A percentile compares a stretch with the other conserved stretches of the same genome.
Evolutionary conservation across 2,888 invertebrate species (phyloP).

Genomic region (Drosophila barbarae): DNA sequence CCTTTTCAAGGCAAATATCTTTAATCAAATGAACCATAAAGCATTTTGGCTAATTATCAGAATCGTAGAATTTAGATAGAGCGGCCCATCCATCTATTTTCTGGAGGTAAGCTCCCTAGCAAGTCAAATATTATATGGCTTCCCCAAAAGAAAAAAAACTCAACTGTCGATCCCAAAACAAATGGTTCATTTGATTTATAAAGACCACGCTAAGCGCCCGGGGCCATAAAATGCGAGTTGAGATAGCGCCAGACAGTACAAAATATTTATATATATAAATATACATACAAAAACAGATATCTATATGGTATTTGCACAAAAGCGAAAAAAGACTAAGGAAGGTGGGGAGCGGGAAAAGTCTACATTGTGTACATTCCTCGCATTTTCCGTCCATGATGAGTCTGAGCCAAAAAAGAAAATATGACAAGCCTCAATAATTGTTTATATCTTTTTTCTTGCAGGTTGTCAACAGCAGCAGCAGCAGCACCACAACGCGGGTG

Average conservation of each 20-base stretch:
- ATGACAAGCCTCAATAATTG: constrained; percentile 13
- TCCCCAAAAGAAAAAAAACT: constrained; percentile 3
- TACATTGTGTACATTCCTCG: constrained; percentile 17
- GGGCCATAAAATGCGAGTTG: constrained; percentile 49
- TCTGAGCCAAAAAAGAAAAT: constrained; percentile 18
- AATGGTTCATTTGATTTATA: constrained; percentile 59
- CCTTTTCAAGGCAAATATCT: constrained; percentile 3
- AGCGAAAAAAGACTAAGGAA: constrained; percentile 1
- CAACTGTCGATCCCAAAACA: constrained; percentile 37
- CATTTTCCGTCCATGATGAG: constrained; percentile 30
- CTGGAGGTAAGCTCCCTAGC: constrained; percentile 12
- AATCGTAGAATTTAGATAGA: constrained; percentile 18
- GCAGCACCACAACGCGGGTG: constrained; percentile 79
- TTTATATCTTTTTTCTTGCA: constrained; percentile 38
- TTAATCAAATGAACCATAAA: constrained; percentile 27
- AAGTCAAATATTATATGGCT: constrained; percentile 32
- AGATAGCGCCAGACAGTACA: constrained; percentile 49
- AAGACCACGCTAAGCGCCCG: constrained; percentile 50
- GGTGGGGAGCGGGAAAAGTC: neutral
- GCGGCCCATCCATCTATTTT: constrained; percentile 34
- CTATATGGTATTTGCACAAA: constrained; percentile 37
- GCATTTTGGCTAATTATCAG: constrained; percentile 33
- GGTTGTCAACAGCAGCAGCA: constrained; percentile 80
- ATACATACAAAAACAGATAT: constrained; percentile 12
- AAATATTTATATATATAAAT: constrained; percentile 6